Evolutionary conservation across 2,888 invertebrate species (phyloP), one percentile per base, ranked within the genome.

Genomic region (Tupiocoris notatus): DNA sequence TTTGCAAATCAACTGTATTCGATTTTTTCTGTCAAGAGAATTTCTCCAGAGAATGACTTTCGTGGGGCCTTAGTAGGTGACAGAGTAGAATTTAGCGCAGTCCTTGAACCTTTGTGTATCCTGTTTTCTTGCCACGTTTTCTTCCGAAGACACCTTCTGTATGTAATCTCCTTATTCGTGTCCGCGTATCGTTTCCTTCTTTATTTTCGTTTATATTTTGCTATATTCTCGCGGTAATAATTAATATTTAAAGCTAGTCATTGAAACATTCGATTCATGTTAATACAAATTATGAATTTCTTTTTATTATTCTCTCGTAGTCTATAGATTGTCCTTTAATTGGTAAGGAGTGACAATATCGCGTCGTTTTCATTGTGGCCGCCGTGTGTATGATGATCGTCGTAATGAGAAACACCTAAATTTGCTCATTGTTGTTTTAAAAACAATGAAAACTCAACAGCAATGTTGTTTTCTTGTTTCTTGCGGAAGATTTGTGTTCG

Each of bases 291-390:
- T 22, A 58, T 58, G n/a, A n/a, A n/a, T 70, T 12, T 59, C 63
- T 73, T 63, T 63, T 54, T 63, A 56, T 57, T 20, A n/a, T 68
- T 23, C 24, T 71, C 23, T 61, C 62, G 64, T 58, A 58, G 54
- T 58, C 56, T 73, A 65, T 65, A 24, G 57, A 61, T 63, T 65
- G 58, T 75, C 65, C 67, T 18, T 21, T n/a, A n/a, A n/a, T n/a
- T n/a, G n/a, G 75, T 78, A 78, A 66, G 61, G 75, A 78, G 77
- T 77, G 78, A 78, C 78, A 78, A 78, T 78, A 78, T 77, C 68
- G 24, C 25, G 56, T 61, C 75, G 65, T 75, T 65, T 68, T 64
- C 16, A 23, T 20, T 9, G n/a, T 23, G n/a, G 22, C n/a, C 22
- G 39, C 39, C 12, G 39, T 39, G 39, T 39, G 39, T 39, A 39